A percentile compares a stretch with the other conserved stretches of the same genome.
These are phyloP conservation scores for Homarus gammarus DNA, from an alignment of 2,888 invertebrate genomes.

Conservation along the genomic window DNA sequence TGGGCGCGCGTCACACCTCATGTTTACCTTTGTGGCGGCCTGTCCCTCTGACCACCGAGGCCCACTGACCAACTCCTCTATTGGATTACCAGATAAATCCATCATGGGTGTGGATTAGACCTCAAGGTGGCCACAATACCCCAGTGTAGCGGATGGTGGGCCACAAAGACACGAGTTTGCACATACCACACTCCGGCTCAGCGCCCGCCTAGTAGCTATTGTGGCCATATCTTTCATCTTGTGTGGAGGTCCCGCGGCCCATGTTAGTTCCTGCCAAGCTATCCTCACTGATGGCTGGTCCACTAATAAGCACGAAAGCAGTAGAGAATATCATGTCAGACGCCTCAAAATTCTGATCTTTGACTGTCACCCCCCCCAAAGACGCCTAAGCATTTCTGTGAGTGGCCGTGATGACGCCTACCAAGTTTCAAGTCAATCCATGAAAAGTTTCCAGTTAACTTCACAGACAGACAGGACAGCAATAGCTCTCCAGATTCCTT, in stretches of 20 bases:
- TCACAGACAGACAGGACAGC: no score
- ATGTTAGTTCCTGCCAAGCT: no score
- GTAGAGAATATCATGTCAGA: no score
- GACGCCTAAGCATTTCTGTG: no score
- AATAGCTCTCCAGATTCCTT: no score
- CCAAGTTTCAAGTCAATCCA: no score
- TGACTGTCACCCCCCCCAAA: no score
- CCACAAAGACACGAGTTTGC: neutral
- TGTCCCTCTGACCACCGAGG: neutral
- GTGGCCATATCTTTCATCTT: neutral
- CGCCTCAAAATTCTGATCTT: no score
- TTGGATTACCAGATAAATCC: slow-evolving; percentile 15
- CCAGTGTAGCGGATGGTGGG: neutral
- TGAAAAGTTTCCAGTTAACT: no score
- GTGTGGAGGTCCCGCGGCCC: neutral
- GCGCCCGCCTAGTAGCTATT: neutral
- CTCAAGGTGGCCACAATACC: neutral
- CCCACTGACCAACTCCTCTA: neutral
- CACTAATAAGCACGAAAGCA: no score
- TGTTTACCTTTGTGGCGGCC: neutral
- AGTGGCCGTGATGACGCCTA: no score
- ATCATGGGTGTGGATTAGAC: slow-evolving; percentile 5
- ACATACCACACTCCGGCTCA: neutral
- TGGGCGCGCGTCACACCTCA: neutral
- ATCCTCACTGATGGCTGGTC: no score